Conservation (phyloP, 2,888 invertebrate genomes). For the Ferrisia virgata region DNA sequence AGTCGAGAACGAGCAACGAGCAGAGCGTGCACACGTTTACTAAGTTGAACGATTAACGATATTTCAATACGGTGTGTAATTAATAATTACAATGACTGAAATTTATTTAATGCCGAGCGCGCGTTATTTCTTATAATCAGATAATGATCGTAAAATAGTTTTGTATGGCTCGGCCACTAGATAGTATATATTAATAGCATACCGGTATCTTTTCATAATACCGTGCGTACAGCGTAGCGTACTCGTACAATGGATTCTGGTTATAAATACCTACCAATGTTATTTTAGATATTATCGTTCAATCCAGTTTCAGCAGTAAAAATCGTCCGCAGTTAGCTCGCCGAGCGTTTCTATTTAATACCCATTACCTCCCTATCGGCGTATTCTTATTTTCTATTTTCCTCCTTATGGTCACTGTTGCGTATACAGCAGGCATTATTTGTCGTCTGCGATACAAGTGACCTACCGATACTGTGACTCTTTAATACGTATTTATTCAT, state of each 20-base stretch:
- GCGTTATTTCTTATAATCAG: constrained; percentile 15
- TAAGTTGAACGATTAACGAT: constrained; percentile 27
- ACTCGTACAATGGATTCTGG: constrained; percentile 1
- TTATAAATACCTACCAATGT: constrained; percentile 29
- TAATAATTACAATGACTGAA: constrained; percentile 30
- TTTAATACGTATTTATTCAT: no score
- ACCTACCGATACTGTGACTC: no score
- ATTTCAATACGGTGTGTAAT: constrained; percentile 27
- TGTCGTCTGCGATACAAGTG: no score
- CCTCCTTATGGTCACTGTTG: no score
- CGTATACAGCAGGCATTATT: no score
- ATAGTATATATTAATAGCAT: constrained; percentile 29
- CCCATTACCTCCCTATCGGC: no score
- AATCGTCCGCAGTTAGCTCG: not conserved
- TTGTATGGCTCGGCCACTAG: constrained; percentile 10
- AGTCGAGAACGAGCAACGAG: not conserved
- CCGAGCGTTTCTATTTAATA: no score
- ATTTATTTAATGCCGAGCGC: constrained; percentile 7
- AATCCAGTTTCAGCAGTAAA: constrained; percentile 26
- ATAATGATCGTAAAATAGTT: constrained; percentile 28
- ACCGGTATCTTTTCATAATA: constrained; percentile 13
- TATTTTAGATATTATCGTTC: constrained; percentile 26
- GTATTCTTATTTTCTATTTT: no score
- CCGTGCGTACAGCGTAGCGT: no score
- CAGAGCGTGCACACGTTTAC: not conserved